These are phyloP conservation scores for Holothuria leucospilota DNA, from an alignment of 53 echinoderm and acorn worm genomes.

Conservation along the genomic window DNA sequence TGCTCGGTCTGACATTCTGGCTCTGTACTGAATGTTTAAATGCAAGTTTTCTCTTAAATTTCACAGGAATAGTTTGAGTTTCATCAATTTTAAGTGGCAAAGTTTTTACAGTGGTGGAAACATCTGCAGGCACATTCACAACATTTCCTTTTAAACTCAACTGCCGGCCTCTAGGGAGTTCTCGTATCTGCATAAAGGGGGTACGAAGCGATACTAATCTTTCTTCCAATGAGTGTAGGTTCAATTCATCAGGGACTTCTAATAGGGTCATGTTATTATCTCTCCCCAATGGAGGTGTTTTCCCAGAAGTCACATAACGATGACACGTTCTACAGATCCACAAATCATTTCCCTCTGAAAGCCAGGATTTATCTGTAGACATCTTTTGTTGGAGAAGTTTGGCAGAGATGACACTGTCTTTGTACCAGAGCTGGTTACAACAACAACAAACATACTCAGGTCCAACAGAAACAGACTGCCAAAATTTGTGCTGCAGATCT, in stretches of 20 bases:
- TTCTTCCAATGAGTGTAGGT: slow-evolving; percentile 30
- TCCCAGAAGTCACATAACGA: slow-evolving; percentile 10
- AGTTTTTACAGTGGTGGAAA: slow-evolving; percentile 15
- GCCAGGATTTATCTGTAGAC: not conserved
- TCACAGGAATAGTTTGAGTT: slow-evolving; percentile 46
- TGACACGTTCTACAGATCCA: slow-evolving; percentile 62
- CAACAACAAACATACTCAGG: slow-evolving; percentile 42
- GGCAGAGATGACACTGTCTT: slow-evolving; percentile 29
- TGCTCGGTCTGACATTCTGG: slow-evolving; percentile 62
- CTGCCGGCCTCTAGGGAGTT: slow-evolving; percentile 55
- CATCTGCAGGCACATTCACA: slow-evolving; percentile 48
- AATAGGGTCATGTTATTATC: slow-evolving; percentile 31
- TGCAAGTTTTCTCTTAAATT: slow-evolving; percentile 60
- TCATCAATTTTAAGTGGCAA: slow-evolving; percentile 39
- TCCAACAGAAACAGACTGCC: slow-evolving; percentile 28
- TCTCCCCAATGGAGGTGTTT: slow-evolving; percentile 41
- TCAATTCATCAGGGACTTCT: slow-evolving; percentile 24
- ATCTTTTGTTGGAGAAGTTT: not conserved
- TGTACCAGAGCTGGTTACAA: slow-evolving; percentile 59
- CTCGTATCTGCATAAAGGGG: too few relatives aligned
- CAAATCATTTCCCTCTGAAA: not conserved
- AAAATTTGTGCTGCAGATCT: slow-evolving; percentile 21
- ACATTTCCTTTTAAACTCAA: slow-evolving; percentile 49
- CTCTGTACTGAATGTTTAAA: slow-evolving; percentile 43
- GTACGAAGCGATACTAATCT: slow-evolving; percentile 43